These are phyloP conservation scores for Spisula solida DNA, from an alignment of 2,888 invertebrate species.

Conservation along the genomic window DNA sequence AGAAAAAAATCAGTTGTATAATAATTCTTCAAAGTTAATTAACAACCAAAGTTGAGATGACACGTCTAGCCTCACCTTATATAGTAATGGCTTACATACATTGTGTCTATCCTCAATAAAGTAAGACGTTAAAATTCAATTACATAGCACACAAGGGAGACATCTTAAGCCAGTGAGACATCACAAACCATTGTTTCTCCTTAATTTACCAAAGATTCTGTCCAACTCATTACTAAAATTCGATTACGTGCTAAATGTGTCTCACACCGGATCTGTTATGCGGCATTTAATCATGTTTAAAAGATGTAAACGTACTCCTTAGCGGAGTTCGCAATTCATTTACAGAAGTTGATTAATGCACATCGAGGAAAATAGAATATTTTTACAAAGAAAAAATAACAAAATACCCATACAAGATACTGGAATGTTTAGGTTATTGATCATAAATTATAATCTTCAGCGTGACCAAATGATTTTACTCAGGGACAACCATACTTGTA, in stretches of 20 bases:
- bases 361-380: background rate
- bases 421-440: no score
- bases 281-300: slow-evolving; percentile 17
- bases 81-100: no score
- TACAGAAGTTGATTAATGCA: slow-evolving; percentile 12
- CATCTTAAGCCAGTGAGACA: background rate
- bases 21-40: no score
- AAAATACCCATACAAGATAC: no score
- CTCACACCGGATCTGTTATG: slow-evolving; percentile 1
- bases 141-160: background rate
- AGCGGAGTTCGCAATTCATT: background rate
- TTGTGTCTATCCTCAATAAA: background rate
- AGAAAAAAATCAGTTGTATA: no score
- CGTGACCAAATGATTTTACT: no score
- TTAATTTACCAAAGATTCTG: background rate
- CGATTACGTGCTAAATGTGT: slow-evolving; percentile 2
- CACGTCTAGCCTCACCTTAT: no score
- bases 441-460: no score
- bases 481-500: no score
- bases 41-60: background rate
- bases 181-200: background rate
- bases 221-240: slow-evolving; percentile 18
- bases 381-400: no score
- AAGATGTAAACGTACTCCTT: background rate
- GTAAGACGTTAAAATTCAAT: background rate